A percentile compares a stretch with the other conserved stretches of the same genome.
Conservation (phyloP, 2,113 vertebrate genomes). For the Salvator merianae region DNA sequence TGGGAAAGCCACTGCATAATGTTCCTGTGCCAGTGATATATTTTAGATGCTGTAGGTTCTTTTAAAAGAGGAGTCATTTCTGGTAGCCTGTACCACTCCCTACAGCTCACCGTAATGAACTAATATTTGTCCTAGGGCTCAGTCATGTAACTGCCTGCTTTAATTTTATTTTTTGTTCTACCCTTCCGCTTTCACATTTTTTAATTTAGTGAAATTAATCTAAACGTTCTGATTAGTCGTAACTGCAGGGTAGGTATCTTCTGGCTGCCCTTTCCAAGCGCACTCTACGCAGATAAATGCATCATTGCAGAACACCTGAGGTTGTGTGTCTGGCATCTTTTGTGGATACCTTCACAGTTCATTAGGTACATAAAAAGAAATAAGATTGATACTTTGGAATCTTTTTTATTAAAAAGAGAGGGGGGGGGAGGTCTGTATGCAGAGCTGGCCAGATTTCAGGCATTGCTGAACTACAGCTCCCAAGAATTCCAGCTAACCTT, state of each 20-base stretch:
- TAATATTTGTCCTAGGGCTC: conserved; percentile 19
- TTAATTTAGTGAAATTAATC: conserved; percentile 10
- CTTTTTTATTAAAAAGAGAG: too few relatives aligned
- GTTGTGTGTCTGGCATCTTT: not conserved
- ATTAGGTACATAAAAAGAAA: not conserved
- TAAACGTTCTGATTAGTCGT: not conserved
- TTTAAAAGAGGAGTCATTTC: not conserved
- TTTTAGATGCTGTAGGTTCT: not conserved
- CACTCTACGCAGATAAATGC: too few relatives aligned
- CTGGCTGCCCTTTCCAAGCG: not conserved
- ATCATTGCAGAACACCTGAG: not conserved
- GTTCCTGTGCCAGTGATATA: too few relatives aligned
- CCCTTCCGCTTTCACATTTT: conserved; percentile 22
- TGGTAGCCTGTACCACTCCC: not conserved
- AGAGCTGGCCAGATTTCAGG: too few relatives aligned
- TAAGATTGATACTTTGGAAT: not conserved
- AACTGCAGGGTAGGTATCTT: not conserved
- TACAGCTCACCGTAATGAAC: conserved; percentile 19
- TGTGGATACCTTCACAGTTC: not conserved
- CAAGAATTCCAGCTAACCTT: too few relatives aligned
- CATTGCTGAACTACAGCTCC: too few relatives aligned
- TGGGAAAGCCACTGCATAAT: too few relatives aligned
- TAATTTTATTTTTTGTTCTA: conserved; percentile 18
- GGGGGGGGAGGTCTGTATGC: not conserved
- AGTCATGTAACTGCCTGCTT: conserved; percentile 17